Evolutionary conservation across 2,888 invertebrate species (phyloP).

Genomic region (Geotrupes spiniger): DNA sequence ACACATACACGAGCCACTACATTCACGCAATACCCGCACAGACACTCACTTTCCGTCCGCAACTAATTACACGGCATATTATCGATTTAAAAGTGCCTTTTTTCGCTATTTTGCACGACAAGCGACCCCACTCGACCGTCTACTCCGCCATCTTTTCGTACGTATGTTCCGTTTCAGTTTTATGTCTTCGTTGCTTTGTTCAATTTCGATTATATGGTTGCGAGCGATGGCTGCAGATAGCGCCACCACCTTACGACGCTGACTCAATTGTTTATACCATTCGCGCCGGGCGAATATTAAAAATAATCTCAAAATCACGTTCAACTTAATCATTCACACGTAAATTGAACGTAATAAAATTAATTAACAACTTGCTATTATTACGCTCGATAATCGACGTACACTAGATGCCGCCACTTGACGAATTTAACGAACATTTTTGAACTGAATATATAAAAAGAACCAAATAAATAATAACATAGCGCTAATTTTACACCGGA

Average conservation of each 20-base stretch:
- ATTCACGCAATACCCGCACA: conserved; percentile 20
- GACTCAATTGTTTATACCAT: too few relatives aligned
- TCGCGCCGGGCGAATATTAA: too few relatives aligned
- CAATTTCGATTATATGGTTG: conserved; percentile 57
- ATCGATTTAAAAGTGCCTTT: conserved; percentile 38
- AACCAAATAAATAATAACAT: too few relatives aligned
- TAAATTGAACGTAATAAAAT: too few relatives aligned
- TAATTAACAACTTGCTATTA: too few relatives aligned
- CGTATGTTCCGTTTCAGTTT: conserved; percentile 18
- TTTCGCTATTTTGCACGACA: conserved; percentile 37
- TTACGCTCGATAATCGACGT: too few relatives aligned
- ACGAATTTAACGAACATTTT: too few relatives aligned
- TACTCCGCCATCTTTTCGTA: conserved; percentile 43
- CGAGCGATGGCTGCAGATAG: conserved; percentile 13
- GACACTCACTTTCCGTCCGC: conserved; percentile 22
- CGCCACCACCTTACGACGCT: not conserved
- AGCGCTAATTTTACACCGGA: too few relatives aligned
- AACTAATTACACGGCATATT: conserved; percentile 34
- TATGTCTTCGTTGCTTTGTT: conserved; percentile 8
- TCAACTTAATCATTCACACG: too few relatives aligned
- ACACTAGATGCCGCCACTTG: too few relatives aligned
- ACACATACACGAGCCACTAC: conserved; percentile 29
- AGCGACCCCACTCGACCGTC: conserved; percentile 47
- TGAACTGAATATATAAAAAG: too few relatives aligned
- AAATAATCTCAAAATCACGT: too few relatives aligned